Conservation (phyloP, 1,140 invertebrate genomes). For the Neodiprion fabricii region DNA sequence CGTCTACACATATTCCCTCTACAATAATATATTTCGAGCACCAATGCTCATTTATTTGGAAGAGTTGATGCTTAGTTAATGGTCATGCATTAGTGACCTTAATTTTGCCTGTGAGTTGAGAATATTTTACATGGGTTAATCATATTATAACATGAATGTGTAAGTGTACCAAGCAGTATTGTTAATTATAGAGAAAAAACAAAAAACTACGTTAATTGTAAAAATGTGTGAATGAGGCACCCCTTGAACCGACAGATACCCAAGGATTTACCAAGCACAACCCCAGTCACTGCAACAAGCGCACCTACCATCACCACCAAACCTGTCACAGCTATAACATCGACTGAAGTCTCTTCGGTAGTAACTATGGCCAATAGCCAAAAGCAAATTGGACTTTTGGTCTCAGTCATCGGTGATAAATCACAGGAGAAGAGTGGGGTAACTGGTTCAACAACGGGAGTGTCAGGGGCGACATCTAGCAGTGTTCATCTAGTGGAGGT, state of each 20-base stretch:
- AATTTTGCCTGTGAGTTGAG: too few relatives aligned
- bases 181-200: conserved; percentile 3
- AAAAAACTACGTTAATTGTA: conserved; percentile 26
- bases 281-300: conserved; percentile 54
- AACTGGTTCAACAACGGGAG: conserved; percentile 22
- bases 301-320: conserved; percentile 55
- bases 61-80: too few relatives aligned
- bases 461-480: conserved; percentile 33
- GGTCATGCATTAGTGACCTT: too few relatives aligned
- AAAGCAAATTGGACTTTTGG: conserved; percentile 49
- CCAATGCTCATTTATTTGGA: too few relatives aligned
- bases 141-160: too few relatives aligned
- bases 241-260: conserved; percentile 66
- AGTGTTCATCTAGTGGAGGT: conserved; percentile 58
- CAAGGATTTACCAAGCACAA: conserved; percentile 65
- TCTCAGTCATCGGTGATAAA: conserved; percentile 40
- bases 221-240: conserved; percentile 55
- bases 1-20: too few relatives aligned
- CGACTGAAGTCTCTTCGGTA: conserved; percentile 50
- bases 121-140: too few relatives aligned
- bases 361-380: conserved; percentile 46
- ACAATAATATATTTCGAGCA: too few relatives aligned
- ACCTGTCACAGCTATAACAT: conserved; percentile 49
- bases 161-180: too few relatives aligned
- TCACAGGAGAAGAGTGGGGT: conserved; percentile 43